phyloP scores from a whole-genome alignment of 2,888 invertebrate species.

The Nymphalis urticae region DNA sequence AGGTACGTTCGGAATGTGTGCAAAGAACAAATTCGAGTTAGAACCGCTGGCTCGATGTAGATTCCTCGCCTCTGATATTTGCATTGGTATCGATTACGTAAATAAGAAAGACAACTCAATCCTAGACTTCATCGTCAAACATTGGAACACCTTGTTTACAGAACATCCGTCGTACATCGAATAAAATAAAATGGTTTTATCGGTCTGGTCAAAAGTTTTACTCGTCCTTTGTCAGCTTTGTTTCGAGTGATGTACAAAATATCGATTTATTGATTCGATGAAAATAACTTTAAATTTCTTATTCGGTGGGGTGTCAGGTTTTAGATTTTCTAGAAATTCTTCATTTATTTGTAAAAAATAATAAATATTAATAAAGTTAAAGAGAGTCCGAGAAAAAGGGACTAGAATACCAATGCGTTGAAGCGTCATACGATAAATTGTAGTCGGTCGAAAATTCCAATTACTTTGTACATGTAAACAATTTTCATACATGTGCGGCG shows the following conservation, averaged over 20 bases:
- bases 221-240: too few relatives aligned
- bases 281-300: too few relatives aligned
- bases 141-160: neutral
- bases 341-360: too few relatives aligned
- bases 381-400: neutral
- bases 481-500: slow-evolving; percentile 11
- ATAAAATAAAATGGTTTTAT: too few relatives aligned
- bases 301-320: too few relatives aligned
- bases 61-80: neutral
- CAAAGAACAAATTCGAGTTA: slow-evolving; percentile 6
- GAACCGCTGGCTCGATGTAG: neutral
- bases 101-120: slow-evolving; percentile 13
- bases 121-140: neutral
- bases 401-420: neutral
- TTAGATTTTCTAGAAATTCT: too few relatives aligned
- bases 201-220: neutral
- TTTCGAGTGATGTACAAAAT: too few relatives aligned
- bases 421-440: slow-evolving; percentile 11
- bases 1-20: slow-evolving; percentile 7
- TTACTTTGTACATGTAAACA: slow-evolving; percentile 16
- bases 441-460: slow-evolving; percentile 17
- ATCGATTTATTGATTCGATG: too few relatives aligned
- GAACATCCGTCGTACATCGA: neutral
- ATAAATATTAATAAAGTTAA: neutral
- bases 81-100: slow-evolving; percentile 7